These are phyloP conservation scores for Heliconius hermathena DNA, from an alignment of 1,140 invertebrate genomes.

Conservation along the genomic window DNA sequence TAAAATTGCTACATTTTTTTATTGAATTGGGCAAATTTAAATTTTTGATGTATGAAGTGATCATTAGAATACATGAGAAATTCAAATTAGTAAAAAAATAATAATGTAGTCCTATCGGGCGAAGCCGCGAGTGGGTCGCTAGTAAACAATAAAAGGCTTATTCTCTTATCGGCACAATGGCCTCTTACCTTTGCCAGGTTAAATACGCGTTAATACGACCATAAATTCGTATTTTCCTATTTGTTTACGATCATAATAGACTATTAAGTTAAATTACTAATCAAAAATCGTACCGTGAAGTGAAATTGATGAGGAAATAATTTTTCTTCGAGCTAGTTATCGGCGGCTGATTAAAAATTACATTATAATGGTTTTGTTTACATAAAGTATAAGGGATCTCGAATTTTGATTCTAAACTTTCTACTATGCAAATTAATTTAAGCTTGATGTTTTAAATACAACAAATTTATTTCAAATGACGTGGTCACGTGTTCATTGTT, in stretches of 20 bases:
- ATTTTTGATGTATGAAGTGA: no score
- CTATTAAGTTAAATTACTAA: conserved; percentile 47
- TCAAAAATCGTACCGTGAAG: conserved; percentile 41
- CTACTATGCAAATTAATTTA: background rate
- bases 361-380: conserved; percentile 6
- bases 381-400: background rate
- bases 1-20: no score
- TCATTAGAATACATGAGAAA: no score
- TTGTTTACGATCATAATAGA: conserved; percentile 49
- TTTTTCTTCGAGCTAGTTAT: conserved; percentile 35
- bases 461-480: background rate
- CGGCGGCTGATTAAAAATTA: conserved; percentile 2
- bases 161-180: conserved; percentile 30
- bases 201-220: conserved; percentile 47
- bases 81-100: no score
- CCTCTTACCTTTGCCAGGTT: conserved; percentile 34
- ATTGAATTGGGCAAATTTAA: no score
- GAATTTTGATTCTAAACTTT: background rate
- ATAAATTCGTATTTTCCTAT: conserved; percentile 40
- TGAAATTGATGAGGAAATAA: conserved; percentile 41
- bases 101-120: no score
- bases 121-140: no score
- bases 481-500: no score
- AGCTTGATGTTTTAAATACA: background rate
- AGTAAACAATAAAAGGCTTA: conserved; percentile 18